A percentile compares a stretch with the other conserved stretches of the same genome.
Conservation (phyloP, 1,140 invertebrate genomes). For the Olivierus martensii region DNA sequence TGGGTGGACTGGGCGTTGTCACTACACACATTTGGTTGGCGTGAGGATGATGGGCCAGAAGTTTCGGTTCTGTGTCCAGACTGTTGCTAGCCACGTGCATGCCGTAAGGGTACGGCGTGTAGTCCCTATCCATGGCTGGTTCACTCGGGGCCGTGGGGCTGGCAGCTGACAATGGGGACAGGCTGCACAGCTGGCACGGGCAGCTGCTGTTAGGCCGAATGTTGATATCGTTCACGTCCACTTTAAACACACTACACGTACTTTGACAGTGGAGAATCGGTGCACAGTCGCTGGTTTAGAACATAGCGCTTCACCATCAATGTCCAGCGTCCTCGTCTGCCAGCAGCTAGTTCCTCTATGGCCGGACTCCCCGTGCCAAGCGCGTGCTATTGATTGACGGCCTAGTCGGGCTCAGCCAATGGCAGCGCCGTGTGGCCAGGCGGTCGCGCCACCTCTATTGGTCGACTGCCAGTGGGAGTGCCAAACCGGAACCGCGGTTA, state of each 20-base stretch:
- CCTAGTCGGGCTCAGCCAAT: background rate
- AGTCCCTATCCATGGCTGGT: conserved; percentile 17
- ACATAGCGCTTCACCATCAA: too few relatives aligned
- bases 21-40: conserved; percentile 12
- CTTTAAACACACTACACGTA: too few relatives aligned
- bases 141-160: conserved; percentile 2
- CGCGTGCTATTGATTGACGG: too few relatives aligned
- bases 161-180: conserved; percentile 7
- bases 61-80: conserved; percentile 11
- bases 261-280: too few relatives aligned
- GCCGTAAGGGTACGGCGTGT: conserved; percentile 16
- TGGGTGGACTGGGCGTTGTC: conserved; percentile 13
- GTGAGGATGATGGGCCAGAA: conserved; percentile 1
- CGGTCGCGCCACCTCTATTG: background rate
- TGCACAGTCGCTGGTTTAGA: too few relatives aligned
- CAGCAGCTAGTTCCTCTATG: too few relatives aligned
- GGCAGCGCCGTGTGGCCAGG: background rate
- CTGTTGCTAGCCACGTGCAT: background rate
- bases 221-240: conserved; percentile 1
- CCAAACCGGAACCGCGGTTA: background rate
- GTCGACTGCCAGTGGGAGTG: background rate
- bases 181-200: conserved; percentile 14
- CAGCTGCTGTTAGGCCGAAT: conserved; percentile 13
- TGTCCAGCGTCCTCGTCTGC: too few relatives aligned
- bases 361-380: too few relatives aligned